These are phyloP conservation scores for Charina bottae DNA, from an alignment of 2,113 vertebrate genomes.

Conservation along the genomic window DNA sequence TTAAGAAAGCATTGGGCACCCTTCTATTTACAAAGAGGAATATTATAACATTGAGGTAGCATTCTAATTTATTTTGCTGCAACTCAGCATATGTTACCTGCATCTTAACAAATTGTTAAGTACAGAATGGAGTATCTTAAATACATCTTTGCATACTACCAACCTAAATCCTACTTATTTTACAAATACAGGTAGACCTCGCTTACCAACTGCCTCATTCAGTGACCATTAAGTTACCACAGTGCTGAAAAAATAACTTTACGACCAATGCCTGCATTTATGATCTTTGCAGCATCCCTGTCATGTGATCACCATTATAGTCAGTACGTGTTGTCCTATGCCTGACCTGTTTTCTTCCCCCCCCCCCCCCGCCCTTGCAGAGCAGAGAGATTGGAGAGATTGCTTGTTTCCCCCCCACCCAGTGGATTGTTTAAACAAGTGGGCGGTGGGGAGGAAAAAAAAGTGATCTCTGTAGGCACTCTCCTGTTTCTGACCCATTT, in stretches of 20 bases:
- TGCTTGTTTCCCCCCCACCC: background rate
- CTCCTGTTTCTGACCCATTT: background rate
- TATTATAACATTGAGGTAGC: slow-evolving; percentile 3
- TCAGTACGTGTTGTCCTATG: background rate
- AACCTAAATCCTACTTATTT: background rate
- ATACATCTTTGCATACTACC: background rate
- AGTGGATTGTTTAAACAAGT: too few relatives aligned
- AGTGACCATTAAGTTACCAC: background rate
- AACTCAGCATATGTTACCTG: background rate
- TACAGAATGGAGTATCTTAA: slow-evolving; percentile 11
- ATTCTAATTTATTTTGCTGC: slow-evolving; percentile 23
- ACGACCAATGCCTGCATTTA: background rate
- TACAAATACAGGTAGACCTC: background rate
- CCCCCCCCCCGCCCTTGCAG: too few relatives aligned
- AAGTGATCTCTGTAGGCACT: too few relatives aligned
- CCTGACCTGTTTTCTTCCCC: background rate
- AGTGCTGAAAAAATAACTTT: background rate
- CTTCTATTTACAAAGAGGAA: slow-evolving; percentile 17
- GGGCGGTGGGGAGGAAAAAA: too few relatives aligned
- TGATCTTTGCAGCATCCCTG: background rate
- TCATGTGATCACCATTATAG: background rate
- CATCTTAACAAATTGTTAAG: background rate
- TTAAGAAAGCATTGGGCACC: background rate
- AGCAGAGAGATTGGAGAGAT: too few relatives aligned
- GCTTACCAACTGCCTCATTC: background rate